Evolutionary conservation across 2,888 invertebrate genomes (phyloP).

Genomic region (Willowsia nigromaculata): DNA sequence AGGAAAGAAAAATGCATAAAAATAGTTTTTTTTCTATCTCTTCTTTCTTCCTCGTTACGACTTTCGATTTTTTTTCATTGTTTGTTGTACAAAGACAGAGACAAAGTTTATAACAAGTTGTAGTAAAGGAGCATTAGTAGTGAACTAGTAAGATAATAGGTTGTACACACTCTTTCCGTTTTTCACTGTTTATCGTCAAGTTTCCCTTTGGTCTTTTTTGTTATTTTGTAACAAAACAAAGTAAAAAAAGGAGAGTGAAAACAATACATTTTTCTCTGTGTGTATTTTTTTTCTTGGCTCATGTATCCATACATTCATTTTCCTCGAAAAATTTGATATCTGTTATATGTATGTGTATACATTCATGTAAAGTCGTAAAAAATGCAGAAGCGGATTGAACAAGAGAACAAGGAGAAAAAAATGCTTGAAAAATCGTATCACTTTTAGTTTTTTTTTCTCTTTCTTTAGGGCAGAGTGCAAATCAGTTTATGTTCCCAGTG

Average conservation of each 20-base stretch:
- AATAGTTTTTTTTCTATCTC: not conserved
- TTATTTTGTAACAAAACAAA: conserved; percentile 18
- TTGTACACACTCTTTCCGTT: not conserved
- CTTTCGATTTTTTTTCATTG: conserved; percentile 12
- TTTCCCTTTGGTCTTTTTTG: conserved; percentile 27
- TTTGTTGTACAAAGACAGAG: not conserved
- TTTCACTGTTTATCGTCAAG: conserved; percentile 28
- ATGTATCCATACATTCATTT: not conserved
- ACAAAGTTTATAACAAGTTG: conserved; percentile 23
- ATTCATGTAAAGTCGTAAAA: conserved; percentile 33
- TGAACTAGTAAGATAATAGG: conserved; percentile 9
- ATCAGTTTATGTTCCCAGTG: conserved; percentile 77
- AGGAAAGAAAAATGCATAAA: conserved; percentile 48
- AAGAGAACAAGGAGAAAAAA: conserved; percentile 16
- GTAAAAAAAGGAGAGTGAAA: not conserved
- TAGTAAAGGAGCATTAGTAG: not conserved
- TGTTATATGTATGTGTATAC: no score
- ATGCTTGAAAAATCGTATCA: conserved; percentile 35
- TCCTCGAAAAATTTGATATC: no score
- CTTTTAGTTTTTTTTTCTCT: not conserved
- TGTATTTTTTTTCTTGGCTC: not conserved
- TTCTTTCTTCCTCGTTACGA: not conserved
- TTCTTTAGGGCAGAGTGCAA: conserved; percentile 72
- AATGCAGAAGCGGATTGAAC: conserved; percentile 38
- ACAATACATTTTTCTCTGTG: not conserved